Conservation (phyloP, 92 coral and sea anemone genomes). For the Virgularia gustaviana region DNA sequence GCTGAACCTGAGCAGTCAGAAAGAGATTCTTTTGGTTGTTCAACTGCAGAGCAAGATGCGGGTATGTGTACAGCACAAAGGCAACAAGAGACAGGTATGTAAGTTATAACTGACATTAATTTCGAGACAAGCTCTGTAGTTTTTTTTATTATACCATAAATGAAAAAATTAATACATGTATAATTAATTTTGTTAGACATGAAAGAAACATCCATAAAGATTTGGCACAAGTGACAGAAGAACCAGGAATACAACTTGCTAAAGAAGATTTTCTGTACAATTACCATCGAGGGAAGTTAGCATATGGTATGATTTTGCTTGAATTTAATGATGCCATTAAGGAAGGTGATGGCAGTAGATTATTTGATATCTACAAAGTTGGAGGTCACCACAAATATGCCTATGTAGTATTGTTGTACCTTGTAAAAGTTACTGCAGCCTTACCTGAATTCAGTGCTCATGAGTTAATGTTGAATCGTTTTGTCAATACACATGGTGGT, state of each 20-base stretch:
- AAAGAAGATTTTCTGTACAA: slow-evolving; percentile 41
- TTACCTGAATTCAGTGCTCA: slow-evolving; percentile 40
- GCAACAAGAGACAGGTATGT: slow-evolving; percentile 50
- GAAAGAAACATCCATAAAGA: slow-evolving; percentile 38
- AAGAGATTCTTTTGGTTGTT: slow-evolving; percentile 49
- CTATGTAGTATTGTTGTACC: slow-evolving; percentile 40
- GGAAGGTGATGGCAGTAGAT: slow-evolving; percentile 57
- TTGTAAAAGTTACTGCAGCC: slow-evolving; percentile 40
- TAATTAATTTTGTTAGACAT: slow-evolving; percentile 27
- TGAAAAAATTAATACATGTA: background rate
- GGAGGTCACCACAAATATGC: slow-evolving; percentile 53
- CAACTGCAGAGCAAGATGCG: slow-evolving; percentile 47
- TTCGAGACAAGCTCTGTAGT: background rate
- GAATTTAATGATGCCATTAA: slow-evolving; percentile 45
- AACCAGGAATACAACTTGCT: slow-evolving; percentile 13
- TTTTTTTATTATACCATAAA: background rate
- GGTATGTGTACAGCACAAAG: slow-evolving; percentile 48
- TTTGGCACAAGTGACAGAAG: slow-evolving; percentile 13
- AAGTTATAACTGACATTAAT: background rate
- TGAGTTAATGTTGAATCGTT: slow-evolving; percentile 38
- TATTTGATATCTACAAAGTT: slow-evolving; percentile 44
- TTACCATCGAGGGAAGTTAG: slow-evolving; percentile 51
- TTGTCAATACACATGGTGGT: slow-evolving; percentile 55
- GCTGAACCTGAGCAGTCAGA: slow-evolving; percentile 26
- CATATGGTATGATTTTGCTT: slow-evolving; percentile 41